A percentile compares a stretch with the other conserved stretches of the same genome.
Conservation (phyloP, 2,113 vertebrate genomes). For the Myrmecobius fasciatus region DNA sequence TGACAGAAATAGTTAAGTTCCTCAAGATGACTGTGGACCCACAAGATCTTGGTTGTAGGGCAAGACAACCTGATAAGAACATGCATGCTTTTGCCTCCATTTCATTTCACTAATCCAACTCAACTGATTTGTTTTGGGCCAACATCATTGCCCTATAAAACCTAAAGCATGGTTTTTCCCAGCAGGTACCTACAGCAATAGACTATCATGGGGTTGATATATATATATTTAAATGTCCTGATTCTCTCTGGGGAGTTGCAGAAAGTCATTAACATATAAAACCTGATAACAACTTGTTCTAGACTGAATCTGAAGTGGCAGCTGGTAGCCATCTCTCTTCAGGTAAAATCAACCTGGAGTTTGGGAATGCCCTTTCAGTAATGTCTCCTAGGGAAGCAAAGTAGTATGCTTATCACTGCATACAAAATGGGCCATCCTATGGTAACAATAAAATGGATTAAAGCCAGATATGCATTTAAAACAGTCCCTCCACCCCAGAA, state of each 20-base stretch:
- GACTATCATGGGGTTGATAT: background rate
- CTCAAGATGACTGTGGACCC: background rate
- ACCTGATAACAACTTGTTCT: slow-evolving; percentile 27
- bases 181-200: background rate
- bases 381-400: slow-evolving; percentile 62
- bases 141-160: background rate
- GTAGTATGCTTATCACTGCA: slow-evolving; percentile 61
- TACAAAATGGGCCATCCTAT: slow-evolving; percentile 54
- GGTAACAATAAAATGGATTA: slow-evolving; percentile 61
- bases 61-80: slow-evolving; percentile 15
- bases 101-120: background rate
- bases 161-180: background rate
- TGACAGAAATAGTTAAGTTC: background rate
- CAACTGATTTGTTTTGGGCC: background rate
- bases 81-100: background rate
- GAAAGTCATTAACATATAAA: slow-evolving; percentile 62
- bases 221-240: slow-evolving; percentile 33
- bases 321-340: slow-evolving; percentile 30
- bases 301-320: slow-evolving; percentile 49
- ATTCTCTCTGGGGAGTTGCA: slow-evolving; percentile 44
- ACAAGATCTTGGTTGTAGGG: background rate
- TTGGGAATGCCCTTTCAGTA: slow-evolving; percentile 42
- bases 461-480: slow-evolving; percentile 24
- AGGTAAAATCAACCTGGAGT: slow-evolving; percentile 48
- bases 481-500: slow-evolving; percentile 10